Evolutionary conservation across 2,797 vertebrate species (phyloP).

Genomic region (Sebastes ruberrimus): DNA sequence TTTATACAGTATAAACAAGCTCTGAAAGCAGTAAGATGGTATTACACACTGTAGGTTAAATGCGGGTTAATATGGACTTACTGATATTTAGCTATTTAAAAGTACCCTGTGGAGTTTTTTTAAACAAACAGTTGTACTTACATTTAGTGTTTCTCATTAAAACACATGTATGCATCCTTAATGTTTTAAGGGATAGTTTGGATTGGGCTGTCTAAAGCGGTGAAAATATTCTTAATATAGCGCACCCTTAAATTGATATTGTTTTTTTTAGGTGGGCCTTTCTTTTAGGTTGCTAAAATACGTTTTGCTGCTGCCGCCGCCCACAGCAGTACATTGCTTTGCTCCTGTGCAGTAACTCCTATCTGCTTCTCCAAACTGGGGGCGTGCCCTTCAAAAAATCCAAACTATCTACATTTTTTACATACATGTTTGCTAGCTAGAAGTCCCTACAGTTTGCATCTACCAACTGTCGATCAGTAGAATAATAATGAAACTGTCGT

Average conservation of each 20-base stretch:
- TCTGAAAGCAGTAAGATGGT: background rate
- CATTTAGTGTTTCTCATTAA: background rate
- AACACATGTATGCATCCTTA: background rate
- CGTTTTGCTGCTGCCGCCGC: background rate
- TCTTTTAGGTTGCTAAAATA: background rate
- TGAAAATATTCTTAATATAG: background rate
- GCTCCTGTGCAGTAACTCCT: background rate
- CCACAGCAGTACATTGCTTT: background rate
- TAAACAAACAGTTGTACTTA: background rate
- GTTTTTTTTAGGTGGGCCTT: too few relatives aligned
- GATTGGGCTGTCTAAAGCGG: background rate
- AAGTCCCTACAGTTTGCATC: background rate
- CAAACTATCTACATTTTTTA: too few relatives aligned
- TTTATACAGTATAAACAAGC: background rate
- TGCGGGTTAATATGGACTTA: conserved; percentile 5
- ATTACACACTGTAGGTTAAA: conserved; percentile 4
- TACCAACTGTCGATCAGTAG: too few relatives aligned
- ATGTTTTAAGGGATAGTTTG: background rate
- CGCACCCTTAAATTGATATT: background rate
- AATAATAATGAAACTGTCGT: too few relatives aligned
- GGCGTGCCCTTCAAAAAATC: background rate
- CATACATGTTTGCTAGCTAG: too few relatives aligned
- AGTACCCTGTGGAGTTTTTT: background rate
- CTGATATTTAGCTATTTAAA: conserved; percentile 5
- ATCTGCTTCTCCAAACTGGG: background rate